Evolutionary conservation across 2,888 invertebrate genomes (phyloP).

Genomic region (Acanthacorydalis orientalis): DNA sequence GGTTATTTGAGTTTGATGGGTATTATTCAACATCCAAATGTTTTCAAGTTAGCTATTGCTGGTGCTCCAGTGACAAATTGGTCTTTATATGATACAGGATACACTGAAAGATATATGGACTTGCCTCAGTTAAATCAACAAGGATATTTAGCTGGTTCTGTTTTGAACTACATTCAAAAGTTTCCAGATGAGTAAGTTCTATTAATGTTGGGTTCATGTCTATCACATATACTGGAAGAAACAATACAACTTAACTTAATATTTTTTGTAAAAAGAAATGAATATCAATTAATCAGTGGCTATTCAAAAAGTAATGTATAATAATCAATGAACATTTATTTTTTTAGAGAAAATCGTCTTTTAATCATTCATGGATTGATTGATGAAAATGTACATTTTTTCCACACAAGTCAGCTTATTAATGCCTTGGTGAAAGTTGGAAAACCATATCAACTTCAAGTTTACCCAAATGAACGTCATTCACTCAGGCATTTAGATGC

Average conservation of each 20-base stretch:
- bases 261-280: no score
- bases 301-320: no score
- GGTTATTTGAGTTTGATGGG: conserved; percentile 94
- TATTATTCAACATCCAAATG: conserved; percentile 76
- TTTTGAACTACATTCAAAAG: conserved; percentile 66
- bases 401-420: conserved; percentile 84
- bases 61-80: conserved; percentile 97
- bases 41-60: conserved; percentile 90
- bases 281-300: no score
- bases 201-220: not conserved
- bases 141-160: conserved; percentile 73
- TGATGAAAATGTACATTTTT: conserved; percentile 98
- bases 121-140: conserved; percentile 55
- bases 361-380: conserved; percentile 93
- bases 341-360: conserved; percentile 62
- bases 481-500: conserved; percentile 85
- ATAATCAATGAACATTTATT: not conserved
- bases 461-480: conserved; percentile 94
- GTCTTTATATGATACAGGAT: conserved; percentile 95
- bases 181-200: conserved; percentile 78
- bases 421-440: conserved; percentile 82
- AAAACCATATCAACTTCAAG: conserved; percentile 88
- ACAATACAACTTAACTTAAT: not conserved
- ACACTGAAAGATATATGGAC: conserved; percentile 96
- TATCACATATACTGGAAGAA: not conserved